Evolutionary conservation across 2,888 invertebrate species (phyloP).

Genomic region (Chrysodeixis includens): DNA sequence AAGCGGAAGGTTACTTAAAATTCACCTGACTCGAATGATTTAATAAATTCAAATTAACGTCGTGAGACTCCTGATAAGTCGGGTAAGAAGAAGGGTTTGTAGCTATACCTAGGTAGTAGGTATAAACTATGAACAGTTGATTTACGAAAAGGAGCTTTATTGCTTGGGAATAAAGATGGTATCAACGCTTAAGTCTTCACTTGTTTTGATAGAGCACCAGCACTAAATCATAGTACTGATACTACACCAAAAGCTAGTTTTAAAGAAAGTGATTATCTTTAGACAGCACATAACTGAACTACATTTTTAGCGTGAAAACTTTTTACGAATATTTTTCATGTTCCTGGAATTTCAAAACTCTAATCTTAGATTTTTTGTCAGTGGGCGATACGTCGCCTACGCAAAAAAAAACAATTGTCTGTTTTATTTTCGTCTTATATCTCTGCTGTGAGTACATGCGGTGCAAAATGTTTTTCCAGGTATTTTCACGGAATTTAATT

Average conservation of each 20-base stretch:
- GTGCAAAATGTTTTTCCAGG: constrained; percentile 53
- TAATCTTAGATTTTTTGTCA: too few relatives aligned
- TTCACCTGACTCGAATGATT: constrained; percentile 13
- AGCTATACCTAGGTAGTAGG: not conserved
- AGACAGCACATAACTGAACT: too few relatives aligned
- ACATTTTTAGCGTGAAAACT: too few relatives aligned
- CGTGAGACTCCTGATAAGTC: not conserved
- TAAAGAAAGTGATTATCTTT: too few relatives aligned
- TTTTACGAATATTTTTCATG: too few relatives aligned
- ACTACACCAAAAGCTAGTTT: too few relatives aligned
- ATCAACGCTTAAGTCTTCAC: not conserved
- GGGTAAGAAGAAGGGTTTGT: not conserved
- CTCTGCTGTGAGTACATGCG: not conserved
- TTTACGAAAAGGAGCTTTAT: not conserved
- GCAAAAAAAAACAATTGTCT: not conserved
- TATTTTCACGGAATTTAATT: constrained; percentile 64
- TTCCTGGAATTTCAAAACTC: too few relatives aligned
- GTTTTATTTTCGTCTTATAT: constrained; percentile 6
- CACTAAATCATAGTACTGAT: too few relatives aligned
- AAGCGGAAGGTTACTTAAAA: constrained; percentile 4
- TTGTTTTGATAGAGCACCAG: too few relatives aligned
- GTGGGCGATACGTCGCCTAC: too few relatives aligned
- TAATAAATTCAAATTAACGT: constrained; percentile 19
- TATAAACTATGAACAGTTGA: not conserved
- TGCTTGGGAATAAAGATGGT: not conserved